Evolutionary conservation across 2,113 vertebrate species (phyloP).

Genomic region (Alosa alosa): DNA sequence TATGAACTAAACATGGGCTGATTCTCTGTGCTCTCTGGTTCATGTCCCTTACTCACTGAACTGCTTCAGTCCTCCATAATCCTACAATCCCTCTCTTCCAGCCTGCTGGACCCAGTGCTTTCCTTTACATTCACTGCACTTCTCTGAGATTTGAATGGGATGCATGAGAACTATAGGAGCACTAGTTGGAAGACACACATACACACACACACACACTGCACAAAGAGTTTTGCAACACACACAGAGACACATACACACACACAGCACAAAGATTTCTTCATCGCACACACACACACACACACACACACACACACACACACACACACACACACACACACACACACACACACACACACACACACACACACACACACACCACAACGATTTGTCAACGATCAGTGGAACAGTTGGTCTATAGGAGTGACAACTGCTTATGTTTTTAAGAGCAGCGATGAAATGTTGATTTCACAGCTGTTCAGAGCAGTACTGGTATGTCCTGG

Average conservation of each 20-base stretch:
- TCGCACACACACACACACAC: background rate
- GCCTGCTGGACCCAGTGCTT: background rate
- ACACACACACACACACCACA: background rate
- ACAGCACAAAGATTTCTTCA: background rate
- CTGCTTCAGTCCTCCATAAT: background rate
- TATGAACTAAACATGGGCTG: background rate
- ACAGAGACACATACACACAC: slow-evolving; percentile 10
- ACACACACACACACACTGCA: background rate
- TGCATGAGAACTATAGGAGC: background rate
- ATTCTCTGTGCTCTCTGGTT: background rate
- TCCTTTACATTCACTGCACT: background rate
- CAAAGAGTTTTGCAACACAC: background rate
- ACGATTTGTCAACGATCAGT: background rate
- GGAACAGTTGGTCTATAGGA: background rate
- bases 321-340: slow-evolving; percentile 27
- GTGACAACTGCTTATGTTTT: slow-evolving; percentile 10
- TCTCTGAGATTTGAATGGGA: too few species aligned
- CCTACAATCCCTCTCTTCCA: background rate
- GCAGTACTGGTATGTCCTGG: slow-evolving; percentile 5
- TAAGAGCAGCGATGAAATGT: slow-evolving; percentile 4
- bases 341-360: background rate
- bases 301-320: background rate
- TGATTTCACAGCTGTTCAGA: slow-evolving; percentile 10
- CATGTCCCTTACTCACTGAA: background rate
- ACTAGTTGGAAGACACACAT: slow-evolving; percentile 9